Evolutionary conservation across 2,797 vertebrate species (phyloP), one percentile per base, ranked within the genome.

Genomic region (Halcyon smyrnensis): DNA sequence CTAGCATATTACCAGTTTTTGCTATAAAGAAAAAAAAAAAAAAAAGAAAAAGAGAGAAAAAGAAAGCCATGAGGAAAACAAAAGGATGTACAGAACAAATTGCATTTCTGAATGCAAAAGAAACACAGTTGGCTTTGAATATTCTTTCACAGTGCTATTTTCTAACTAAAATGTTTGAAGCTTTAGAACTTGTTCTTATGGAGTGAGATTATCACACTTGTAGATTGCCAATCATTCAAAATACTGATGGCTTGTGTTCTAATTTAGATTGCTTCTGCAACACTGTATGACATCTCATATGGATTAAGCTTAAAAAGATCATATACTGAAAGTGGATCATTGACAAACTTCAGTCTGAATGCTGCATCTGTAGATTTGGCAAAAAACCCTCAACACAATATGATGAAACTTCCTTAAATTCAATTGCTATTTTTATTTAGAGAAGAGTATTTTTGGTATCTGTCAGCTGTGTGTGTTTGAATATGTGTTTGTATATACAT

Each of bases 221-320:
- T 45, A 85, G 71, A 43, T 30, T 95, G 91, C 28, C 50, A 92
- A 36, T 81, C 46, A 75, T 20, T 54, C n/a, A 65, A 30, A 46
- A 27, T n/a, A 73, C 59, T 77, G 68, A 83, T 73, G 71, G 11
- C 14, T 84, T 84, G 37, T 70, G 41, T 87, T 95, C 65, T 92
- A 82, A 79, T 95, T 96, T 90, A 88, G 54, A 74, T 64, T 87
- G 32, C 28, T 93, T 96, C 54, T 85, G 57, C 34, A 87, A 51
- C 51, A 60, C 37, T 70, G 14, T 59, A 75, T 53, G 71, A 43
- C 30, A 76, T 57, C 25, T 89, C 37, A 48, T 67, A 64, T 2
- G 5, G 69, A 82, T 74, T 84, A 93, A 84, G 4, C 20, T 87
- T 82, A 32, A 82, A 87, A 93, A 84, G 8, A 32, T 63, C 75